Conservation (phyloP, 2,888 invertebrate genomes). For the Schizaphis graminum region DNA sequence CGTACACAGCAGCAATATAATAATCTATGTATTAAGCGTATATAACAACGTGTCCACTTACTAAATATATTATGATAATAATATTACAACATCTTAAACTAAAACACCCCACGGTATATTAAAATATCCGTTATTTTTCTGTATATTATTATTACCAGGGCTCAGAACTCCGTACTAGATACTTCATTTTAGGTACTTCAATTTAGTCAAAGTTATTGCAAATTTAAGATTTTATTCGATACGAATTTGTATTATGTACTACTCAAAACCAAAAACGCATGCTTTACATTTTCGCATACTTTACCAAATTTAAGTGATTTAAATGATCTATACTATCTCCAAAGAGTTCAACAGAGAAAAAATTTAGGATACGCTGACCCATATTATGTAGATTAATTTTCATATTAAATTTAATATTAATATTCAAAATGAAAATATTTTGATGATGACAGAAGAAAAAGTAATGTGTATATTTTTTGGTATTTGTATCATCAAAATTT, state of each 20-base stretch:
- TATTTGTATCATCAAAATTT: neutral
- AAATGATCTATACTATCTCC: no score
- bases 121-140: neutral
- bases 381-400: no score
- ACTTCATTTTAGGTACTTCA: neutral
- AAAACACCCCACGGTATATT: neutral
- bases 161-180: neutral
- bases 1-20: neutral
- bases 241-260: neutral
- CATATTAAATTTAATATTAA: neutral
- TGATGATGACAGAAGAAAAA: neutral
- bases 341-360: no score
- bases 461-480: neutral
- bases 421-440: neutral
- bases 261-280: neutral
- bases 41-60: neutral
- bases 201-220: neutral
- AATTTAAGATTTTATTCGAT: neutral
- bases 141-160: neutral
- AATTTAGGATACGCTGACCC: no score
- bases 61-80: neutral
- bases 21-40: neutral
- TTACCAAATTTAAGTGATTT: neutral
- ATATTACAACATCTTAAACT: neutral
- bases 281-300: neutral